These are phyloP conservation scores for Thymelicus sylvestris DNA, from an alignment of 2,888 invertebrate genomes.

Conservation along the genomic window DNA sequence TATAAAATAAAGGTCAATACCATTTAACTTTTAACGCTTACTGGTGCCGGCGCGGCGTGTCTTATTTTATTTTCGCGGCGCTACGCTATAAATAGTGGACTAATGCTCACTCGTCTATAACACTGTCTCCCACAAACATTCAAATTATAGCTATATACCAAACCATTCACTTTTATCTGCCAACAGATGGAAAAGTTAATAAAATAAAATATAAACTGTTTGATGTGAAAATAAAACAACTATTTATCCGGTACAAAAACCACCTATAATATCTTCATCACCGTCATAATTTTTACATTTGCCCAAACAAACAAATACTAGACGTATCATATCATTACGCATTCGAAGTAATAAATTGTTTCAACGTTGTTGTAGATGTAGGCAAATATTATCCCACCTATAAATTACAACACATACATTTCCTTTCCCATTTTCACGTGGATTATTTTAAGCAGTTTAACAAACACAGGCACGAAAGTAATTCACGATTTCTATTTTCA, in stretches of 20 bases:
- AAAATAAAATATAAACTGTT: too few species aligned
- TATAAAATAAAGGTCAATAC: conserved; percentile 12
- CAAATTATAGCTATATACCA: not conserved
- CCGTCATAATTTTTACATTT: not conserved
- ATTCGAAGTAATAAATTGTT: conserved; percentile 31
- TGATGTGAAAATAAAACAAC: too few species aligned
- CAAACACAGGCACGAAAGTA: conserved; percentile 28
- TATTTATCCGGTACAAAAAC: not conserved
- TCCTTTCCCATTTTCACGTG: conserved; percentile 33
- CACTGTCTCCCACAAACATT: conserved; percentile 23
- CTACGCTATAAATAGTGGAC: conserved; percentile 24
- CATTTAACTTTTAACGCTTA: conserved; percentile 11
- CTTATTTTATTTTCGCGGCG: conserved; percentile 27
- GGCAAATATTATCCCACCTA: conserved; percentile 35
- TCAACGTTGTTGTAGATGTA: conserved; percentile 35
- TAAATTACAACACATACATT: conserved; percentile 37
- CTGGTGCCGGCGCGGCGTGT: conserved; percentile 5
- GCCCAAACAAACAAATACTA: conserved; percentile 15
- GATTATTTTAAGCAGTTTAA: conserved; percentile 37
- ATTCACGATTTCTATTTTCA: conserved; percentile 9
- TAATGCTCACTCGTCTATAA: conserved; percentile 12
- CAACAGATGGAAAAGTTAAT: too few species aligned
- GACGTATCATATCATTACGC: conserved; percentile 25
- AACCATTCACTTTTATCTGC: too few species aligned
- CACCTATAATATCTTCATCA: not conserved